Base-by-base conservation (phyloP, 2,113 vertebrate species). In the Trogon melanurus region DNA sequence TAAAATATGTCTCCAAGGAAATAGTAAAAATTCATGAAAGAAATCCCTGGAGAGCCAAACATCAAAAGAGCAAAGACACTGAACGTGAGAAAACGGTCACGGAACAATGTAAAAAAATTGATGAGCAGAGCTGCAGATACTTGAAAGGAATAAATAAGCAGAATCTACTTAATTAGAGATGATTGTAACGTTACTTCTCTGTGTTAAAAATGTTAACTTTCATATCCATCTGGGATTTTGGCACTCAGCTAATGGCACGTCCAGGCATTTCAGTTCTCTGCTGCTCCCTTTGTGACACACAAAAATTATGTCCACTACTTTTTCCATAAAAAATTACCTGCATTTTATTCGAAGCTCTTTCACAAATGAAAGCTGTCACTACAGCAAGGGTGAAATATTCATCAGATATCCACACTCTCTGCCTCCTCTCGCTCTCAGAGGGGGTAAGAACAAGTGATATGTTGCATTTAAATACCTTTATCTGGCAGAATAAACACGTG, bases 31-130 rank as follows among this genome's bases (percentile, higher is more conserved):
- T 53, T 84, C 48, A 74, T 85, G 89, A 61, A 53, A 86, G 76
- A 69, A 61, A 36, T 80, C 92, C 71, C 88, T 32, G 5, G 75
- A 61, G 85, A 48, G 4, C 38, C 50, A 53, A 88, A 41, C 69
- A 85, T 87, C 73, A 72, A 74, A 67, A 53, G 58, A 57, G 72
- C 38, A 65, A 25, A 83, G 90, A 71, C 79, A 58, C 38, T 17
- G 47, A 93, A 51, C 1, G 11, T 2, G 19, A 90, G 61, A 54
- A 51, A 94, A 81, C 69, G 75, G 80, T 57, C 57, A 16, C 57
- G 41, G 58, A 74, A 65, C 65, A 67, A 56, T 22, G 72, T 94
- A 85, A 94, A 92, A 92, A 96, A 91, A 94, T 89, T 91, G 91
- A 90, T 93, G 70, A 94, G 85, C 27, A 79, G 86, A 29, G 83